Base-by-base conservation (phyloP, 1,140 invertebrate genomes). In the Lordiphosa stackelbergi region DNA sequence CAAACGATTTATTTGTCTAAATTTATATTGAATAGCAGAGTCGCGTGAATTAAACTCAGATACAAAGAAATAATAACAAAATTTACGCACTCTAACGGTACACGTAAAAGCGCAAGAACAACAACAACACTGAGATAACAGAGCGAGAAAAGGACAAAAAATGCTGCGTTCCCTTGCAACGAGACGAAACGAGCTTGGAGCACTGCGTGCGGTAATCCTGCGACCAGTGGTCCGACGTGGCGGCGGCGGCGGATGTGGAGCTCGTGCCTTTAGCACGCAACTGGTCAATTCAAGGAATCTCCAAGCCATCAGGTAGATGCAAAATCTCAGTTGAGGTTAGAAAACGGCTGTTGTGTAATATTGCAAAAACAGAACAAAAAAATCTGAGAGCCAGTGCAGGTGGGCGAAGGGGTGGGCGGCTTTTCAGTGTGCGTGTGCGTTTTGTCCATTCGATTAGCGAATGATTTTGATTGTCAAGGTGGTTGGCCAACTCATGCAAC, bases 91-190 rank as follows among this genome's bases (percentile, higher is more conserved):
- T 16, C 10, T 38, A 52, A 37, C 49, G 49, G 36, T 12, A 52
- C 2, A 6, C 28, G 28, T 8, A 31, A 22, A 52, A 36, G 36
- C 37, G 34, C 31, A 46, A 42, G 5, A 42, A 42, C 16, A 42
- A 46, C n/a, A 45, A 46, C 43, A 34, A 31, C 43, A 31, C 28
- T 31, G 13, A 13, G 16, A 89, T 42, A 59, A 5, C 34, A 48
- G 16, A 31, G 28, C 28, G 13, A 19, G 28, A 7, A 35, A 43
- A 71, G 38, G 51, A 81, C 42, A 60, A 69, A 89, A 56, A 87
- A 93, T 93, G 91, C 89, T 91, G 88, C 90, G 92, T 89, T 92
- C 91, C 75, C 90, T 90, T 85, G 87, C 90, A 78, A 85, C 92
- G 66, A 85, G 91, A 87, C 91, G 92, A 89, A 92, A 91, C 78